Evolutionary conservation across 2,888 invertebrate species (phyloP).

Genomic region (Catocala sponsa): DNA sequence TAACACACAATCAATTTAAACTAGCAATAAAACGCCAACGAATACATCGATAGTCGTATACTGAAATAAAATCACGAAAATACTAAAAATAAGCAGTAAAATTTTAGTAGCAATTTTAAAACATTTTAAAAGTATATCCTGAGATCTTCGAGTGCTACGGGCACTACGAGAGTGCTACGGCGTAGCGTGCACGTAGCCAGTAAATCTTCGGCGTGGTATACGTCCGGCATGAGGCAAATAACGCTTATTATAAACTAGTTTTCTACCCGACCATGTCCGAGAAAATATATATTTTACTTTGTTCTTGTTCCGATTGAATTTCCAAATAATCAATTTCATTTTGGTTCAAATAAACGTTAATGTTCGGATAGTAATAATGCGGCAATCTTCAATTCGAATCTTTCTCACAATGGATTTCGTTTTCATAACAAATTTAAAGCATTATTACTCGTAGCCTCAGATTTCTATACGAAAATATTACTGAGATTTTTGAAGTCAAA

Average conservation of each 20-base stretch:
- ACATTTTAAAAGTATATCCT: constrained; percentile 27
- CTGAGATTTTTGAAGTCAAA: too few relatives aligned
- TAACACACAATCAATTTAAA: not conserved
- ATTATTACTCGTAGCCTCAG: too few relatives aligned
- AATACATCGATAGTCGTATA: not conserved
- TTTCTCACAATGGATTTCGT: too few relatives aligned
- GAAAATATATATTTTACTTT: constrained; percentile 24
- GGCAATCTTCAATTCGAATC: too few relatives aligned
- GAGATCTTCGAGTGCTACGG: constrained; percentile 35
- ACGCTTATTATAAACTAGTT: constrained; percentile 37
- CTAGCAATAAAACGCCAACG: not conserved
- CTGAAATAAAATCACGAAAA: constrained; percentile 5
- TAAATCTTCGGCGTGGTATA: constrained; percentile 43
- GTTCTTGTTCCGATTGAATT: too few relatives aligned
- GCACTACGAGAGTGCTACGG: constrained; percentile 35
- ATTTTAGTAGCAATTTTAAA: constrained; percentile 10
- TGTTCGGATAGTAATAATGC: too few relatives aligned
- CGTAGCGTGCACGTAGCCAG: constrained; percentile 53
- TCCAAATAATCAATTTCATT: too few relatives aligned
- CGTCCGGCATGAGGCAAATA: constrained; percentile 44
- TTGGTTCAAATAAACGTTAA: too few relatives aligned
- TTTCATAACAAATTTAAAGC: too few relatives aligned
- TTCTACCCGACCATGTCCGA: constrained; percentile 17
- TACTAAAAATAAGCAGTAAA: constrained; percentile 8
- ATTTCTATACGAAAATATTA: too few relatives aligned